Percentiles rank a stretch among this genome's conserved stretches.
phyloP scores from a whole-genome alignment of 2,113 vertebrate genomes.

The Ceyx cyanopectus region DNA sequence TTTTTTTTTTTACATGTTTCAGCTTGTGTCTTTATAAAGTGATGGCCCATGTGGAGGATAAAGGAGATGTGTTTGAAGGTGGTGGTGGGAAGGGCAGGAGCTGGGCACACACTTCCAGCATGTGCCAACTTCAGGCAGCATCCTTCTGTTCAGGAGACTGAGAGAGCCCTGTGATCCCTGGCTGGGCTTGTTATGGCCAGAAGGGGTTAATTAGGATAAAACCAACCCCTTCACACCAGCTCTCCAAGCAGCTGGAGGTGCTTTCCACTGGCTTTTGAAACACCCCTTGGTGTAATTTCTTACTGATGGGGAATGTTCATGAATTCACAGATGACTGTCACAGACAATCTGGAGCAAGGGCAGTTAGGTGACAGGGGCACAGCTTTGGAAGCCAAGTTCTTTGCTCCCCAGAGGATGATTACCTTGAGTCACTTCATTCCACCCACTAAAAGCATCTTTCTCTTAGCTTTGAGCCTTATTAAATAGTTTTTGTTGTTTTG shows the following conservation, averaged over 20 bases:
- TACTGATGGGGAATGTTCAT: neutral
- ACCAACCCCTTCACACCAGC: neutral
- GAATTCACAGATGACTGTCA: rapidly evolving
- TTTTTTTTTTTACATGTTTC: neutral
- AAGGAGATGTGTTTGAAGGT: neutral
- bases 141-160: neutral
- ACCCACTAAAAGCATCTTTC: neutral
- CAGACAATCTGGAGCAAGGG: no score
- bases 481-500: no score
- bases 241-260: neutral
- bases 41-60: neutral
- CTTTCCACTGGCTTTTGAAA: neutral
- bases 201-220: neutral
- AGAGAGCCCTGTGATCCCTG: neutral
- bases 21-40: neutral
- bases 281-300: neutral
- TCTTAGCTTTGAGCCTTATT: neutral
- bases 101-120: no score
- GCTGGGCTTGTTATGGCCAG: neutral
- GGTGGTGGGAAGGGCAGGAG: neutral
- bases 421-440: rapidly evolving
- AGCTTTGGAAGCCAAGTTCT: neutral
- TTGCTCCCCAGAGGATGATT: neutral
- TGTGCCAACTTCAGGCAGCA: neutral
- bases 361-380: rapidly evolving